phyloP scores from a whole-genome alignment of 2,113 vertebrate species.

The Entelurus aequoreus region DNA sequence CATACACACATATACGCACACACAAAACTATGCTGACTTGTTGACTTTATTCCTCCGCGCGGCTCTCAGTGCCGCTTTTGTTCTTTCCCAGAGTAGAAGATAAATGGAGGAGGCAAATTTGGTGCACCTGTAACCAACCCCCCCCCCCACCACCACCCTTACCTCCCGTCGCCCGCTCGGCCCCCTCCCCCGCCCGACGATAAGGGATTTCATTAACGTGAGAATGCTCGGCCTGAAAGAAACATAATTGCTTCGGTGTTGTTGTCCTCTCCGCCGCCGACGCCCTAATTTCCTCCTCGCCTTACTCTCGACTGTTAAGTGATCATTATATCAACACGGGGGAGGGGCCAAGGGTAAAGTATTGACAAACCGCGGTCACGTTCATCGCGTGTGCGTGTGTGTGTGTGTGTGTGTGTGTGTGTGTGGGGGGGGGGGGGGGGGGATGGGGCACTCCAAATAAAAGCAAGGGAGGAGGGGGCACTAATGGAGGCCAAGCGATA shows the following conservation, averaged over 20 bases:
- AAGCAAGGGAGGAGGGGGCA: conserved; percentile 17
- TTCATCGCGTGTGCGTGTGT: conserved; percentile 30
- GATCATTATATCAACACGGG: conserved; percentile 76
- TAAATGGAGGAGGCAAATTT: conserved; percentile 74
- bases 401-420: no score
- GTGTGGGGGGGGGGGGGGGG: no score
- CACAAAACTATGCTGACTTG: conserved; percentile 40
- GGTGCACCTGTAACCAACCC: conserved; percentile 73
- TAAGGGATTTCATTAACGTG: conserved; percentile 80
- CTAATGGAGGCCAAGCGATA: conserved; percentile 70
- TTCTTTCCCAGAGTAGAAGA: conserved; percentile 73
- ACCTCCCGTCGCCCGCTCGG: conserved; percentile 36
- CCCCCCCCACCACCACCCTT: conserved; percentile 48
- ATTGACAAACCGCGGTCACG: conserved; percentile 71
- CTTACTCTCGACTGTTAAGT: conserved; percentile 78
- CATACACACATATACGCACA: conserved; percentile 14
- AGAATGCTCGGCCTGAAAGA: conserved; percentile 73
- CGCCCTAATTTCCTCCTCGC: conserved; percentile 75
- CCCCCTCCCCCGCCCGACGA: conserved; percentile 64
- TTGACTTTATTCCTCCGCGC: conserved; percentile 67
- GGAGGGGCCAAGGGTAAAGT: conserved; percentile 74
- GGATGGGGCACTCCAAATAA: conserved; percentile 33
- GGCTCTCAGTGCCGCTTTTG: conserved; percentile 57
- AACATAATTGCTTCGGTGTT: conserved; percentile 77
- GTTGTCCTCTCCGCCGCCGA: conserved; percentile 71